A percentile compares a stretch with the other conserved stretches of the same genome.
phyloP scores from a whole-genome alignment of 2,888 invertebrate genomes.

The Heliothis peltigera region DNA sequence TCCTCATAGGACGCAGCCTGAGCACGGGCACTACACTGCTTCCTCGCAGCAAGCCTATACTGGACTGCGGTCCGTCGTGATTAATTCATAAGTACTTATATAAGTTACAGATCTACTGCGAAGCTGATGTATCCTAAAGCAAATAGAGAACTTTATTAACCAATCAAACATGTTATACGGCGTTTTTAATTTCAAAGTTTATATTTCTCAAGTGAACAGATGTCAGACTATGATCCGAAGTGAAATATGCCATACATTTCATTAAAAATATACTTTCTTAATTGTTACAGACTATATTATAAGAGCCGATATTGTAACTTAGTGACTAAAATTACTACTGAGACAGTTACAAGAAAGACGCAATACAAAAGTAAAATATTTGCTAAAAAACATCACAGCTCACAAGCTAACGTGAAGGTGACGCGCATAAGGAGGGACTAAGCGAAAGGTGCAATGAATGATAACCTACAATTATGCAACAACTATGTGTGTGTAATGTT shows the following conservation, averaged over 20 bases:
- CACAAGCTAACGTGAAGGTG: slow-evolving; percentile 83
- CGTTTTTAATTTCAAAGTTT: slow-evolving; percentile 49
- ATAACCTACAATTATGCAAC: slow-evolving; percentile 74
- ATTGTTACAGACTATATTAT: slow-evolving; percentile 68
- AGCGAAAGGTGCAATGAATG: slow-evolving; percentile 81
- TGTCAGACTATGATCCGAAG: slow-evolving; percentile 45
- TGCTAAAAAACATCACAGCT: slow-evolving; percentile 87
- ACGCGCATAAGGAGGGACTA: slow-evolving; percentile 74
- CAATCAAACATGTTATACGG: slow-evolving; percentile 67
- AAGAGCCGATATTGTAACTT: slow-evolving; percentile 79
- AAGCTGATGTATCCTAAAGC: slow-evolving; percentile 86
- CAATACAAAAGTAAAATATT: slow-evolving; percentile 75
- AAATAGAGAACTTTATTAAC: slow-evolving; percentile 82
- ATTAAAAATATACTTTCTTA: slow-evolving; percentile 67
- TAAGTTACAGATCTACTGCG: slow-evolving; percentile 89
- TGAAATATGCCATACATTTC: slow-evolving; percentile 59
- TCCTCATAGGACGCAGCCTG: slow-evolving; percentile 75
- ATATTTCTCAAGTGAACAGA: slow-evolving; percentile 46
- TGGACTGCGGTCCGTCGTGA: slow-evolving; percentile 73
- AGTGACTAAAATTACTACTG: slow-evolving; percentile 79
- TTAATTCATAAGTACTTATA: slow-evolving; percentile 88
- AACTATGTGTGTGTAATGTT: slow-evolving; percentile 60
- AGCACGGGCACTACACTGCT: slow-evolving; percentile 49
- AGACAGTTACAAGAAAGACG: slow-evolving; percentile 75
- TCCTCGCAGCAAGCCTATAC: slow-evolving; percentile 58